Percentiles rank a stretch among this genome's conserved stretches.
Conservation (phyloP, 2,797 vertebrate genomes). For the Pteropus rufus region DNA sequence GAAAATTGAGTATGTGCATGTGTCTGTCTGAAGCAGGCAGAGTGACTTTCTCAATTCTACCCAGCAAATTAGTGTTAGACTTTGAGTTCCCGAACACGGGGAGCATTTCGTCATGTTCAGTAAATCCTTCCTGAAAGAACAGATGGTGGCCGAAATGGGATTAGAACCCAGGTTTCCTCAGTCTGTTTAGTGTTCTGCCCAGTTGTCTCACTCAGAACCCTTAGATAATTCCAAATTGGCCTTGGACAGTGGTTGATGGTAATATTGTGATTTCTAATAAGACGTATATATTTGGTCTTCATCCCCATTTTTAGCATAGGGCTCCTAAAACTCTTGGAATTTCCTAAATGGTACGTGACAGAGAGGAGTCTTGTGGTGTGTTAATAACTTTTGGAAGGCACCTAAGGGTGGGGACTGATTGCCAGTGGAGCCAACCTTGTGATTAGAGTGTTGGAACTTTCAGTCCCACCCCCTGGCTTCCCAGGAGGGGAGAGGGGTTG, state of each 20-base stretch:
- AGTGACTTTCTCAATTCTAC: neutral
- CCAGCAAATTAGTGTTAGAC: neutral
- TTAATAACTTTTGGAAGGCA: neutral
- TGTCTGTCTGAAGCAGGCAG: neutral
- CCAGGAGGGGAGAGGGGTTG: neutral
- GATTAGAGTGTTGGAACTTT: neutral
- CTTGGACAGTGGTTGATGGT: neutral
- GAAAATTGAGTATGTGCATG: neutral
- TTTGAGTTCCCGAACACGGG: neutral
- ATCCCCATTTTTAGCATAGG: neutral
- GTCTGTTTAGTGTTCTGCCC: neutral
- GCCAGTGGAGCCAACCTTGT: neutral
- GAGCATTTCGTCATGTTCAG: neutral
- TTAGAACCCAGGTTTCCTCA: neutral
- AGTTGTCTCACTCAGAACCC: neutral
- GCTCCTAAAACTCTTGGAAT: neutral
- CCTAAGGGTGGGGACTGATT: neutral
- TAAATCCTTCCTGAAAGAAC: neutral
- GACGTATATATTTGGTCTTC: neutral
- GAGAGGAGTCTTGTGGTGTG: neutral
- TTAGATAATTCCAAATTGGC: neutral
- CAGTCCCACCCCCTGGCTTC: neutral
- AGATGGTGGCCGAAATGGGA: neutral
- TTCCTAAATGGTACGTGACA: neutral
- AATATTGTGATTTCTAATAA: neutral